Conservation (phyloP, 2,797 vertebrate species). For the Manis crassicaudata region DNA sequence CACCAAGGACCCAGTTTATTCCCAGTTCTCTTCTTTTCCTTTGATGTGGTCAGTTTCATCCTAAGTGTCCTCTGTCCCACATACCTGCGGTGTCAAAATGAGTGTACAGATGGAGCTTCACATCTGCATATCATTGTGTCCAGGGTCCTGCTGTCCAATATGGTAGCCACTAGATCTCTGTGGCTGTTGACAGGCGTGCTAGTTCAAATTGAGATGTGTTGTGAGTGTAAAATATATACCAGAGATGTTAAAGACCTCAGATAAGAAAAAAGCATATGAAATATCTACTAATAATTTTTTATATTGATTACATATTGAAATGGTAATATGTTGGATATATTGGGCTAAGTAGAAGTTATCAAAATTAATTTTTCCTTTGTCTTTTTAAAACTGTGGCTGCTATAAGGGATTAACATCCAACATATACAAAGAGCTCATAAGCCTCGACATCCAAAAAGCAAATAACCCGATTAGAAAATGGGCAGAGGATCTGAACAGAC, state of each 20-base stretch:
- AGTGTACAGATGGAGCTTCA: neutral
- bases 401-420: too few relatives aligned
- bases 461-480: too few relatives aligned
- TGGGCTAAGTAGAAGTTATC: neutral
- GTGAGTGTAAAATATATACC: neutral
- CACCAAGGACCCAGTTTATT: neutral
- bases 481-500: too few relatives aligned
- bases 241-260: neutral
- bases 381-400: neutral
- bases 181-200: neutral
- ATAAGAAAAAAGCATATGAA: neutral
- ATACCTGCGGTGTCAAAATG: neutral
- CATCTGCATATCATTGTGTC: neutral
- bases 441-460: too few relatives aligned
- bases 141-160: neutral
- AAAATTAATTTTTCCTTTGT: neutral
- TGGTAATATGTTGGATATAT: neutral
- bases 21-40: neutral
- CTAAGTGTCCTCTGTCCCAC: neutral
- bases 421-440: too few relatives aligned
- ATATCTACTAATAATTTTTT: neutral
- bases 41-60: neutral
- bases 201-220: neutral
- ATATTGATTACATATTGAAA: neutral
- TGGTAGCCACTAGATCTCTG: neutral